Percentiles rank a stretch among this genome's conserved stretches.
Evolutionary conservation across 1,140 invertebrate genomes (phyloP).

Genomic region (Sinella curviseta): DNA sequence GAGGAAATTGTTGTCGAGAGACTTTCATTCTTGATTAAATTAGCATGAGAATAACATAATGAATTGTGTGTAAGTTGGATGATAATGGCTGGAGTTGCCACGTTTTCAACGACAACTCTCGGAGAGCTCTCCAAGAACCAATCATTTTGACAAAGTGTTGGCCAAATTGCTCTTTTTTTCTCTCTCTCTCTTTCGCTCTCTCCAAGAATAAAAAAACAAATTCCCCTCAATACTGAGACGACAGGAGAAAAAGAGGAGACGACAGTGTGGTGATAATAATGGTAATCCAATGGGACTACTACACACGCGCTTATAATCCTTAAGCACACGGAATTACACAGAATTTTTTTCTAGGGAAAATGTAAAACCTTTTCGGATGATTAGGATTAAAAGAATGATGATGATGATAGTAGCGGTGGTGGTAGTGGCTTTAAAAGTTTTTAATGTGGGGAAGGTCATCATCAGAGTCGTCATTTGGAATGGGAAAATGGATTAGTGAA

Average conservation of each 20-base stretch:
- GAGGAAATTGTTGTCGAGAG: slow-evolving; percentile 14
- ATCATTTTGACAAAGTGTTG: neutral
- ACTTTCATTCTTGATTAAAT: slow-evolving; percentile 32
- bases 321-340: neutral
- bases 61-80: slow-evolving; percentile 24
- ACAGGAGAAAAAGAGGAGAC: too few relatives aligned
- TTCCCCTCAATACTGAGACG: neutral
- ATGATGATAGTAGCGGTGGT: neutral
- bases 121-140: slow-evolving; percentile 3
- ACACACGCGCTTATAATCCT: too few relatives aligned
- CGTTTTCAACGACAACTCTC: slow-evolving; percentile 14
- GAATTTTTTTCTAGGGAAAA: neutral
- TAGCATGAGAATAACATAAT: slow-evolving; percentile 38
- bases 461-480: neutral
- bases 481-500: too few relatives aligned
- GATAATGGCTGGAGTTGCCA: slow-evolving; percentile 21
- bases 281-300: too few relatives aligned
- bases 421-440: neutral
- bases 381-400: neutral
- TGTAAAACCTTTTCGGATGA: neutral
- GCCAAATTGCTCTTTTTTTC: slow-evolving; percentile 16
- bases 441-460: neutral
- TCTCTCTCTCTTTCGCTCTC: neutral
- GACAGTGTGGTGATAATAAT: too few relatives aligned
- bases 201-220: neutral